Conservation (phyloP, 1,140 invertebrate genomes). For the Alviniconcha marisindica region DNA sequence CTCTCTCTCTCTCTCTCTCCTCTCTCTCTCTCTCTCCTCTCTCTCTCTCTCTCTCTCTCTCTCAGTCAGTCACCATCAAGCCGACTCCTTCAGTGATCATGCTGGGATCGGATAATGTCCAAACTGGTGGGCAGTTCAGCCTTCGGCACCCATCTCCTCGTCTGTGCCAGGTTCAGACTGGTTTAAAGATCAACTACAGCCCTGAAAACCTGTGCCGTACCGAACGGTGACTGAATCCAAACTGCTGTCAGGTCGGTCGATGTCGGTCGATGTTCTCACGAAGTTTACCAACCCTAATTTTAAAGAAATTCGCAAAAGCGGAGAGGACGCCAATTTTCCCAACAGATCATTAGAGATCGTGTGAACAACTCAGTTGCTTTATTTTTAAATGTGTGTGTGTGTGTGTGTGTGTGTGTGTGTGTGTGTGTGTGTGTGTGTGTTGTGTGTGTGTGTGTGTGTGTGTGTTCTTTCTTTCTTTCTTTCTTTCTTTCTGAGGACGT, state of each 20-base stretch:
- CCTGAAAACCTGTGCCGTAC: background rate
- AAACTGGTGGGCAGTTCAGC: background rate
- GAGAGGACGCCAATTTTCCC: too few relatives aligned
- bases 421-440: too few relatives aligned
- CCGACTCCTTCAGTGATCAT: background rate
- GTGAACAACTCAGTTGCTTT: too few relatives aligned
- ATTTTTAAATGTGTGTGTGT: too few relatives aligned
- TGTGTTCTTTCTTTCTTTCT: too few relatives aligned
- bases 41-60: slow-evolving; percentile 18
- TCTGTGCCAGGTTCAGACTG: background rate
- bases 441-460: too few relatives aligned
- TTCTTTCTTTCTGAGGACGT: too few relatives aligned
- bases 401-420: too few relatives aligned
- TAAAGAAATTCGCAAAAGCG: too few relatives aligned
- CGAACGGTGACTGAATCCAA: background rate
- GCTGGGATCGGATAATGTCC: background rate
- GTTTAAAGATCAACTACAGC: background rate
- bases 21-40: background rate
- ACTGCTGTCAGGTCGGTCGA: background rate
- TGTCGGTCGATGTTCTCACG: too few relatives aligned
- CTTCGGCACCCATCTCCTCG: background rate
- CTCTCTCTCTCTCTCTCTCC: slow-evolving; percentile 7
- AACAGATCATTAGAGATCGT: too few relatives aligned
- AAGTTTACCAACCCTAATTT: too few relatives aligned
- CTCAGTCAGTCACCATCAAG: background rate